These are phyloP conservation scores for Colistium nudipinnis DNA, from an alignment of 2,113 vertebrate genomes.

Conservation along the genomic window DNA sequence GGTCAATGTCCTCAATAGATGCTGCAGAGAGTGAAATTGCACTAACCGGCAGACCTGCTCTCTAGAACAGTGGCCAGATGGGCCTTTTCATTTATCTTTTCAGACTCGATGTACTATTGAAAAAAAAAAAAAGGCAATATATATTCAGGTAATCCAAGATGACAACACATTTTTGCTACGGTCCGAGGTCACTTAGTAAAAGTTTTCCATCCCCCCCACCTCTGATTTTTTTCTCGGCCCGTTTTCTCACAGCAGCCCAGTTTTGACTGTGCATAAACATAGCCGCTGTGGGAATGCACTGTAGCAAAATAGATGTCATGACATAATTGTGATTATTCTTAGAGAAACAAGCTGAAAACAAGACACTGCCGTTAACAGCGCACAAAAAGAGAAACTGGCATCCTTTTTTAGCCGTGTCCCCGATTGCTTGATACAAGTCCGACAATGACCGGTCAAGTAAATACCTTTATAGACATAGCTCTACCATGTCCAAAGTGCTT, in stretches of 20 bases:
- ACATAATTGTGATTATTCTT: not conserved
- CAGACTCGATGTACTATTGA: slow-evolving; percentile 56
- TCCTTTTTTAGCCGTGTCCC: not conserved
- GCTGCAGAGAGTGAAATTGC: slow-evolving; percentile 58
- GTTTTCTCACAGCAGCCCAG: not conserved
- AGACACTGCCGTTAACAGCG: not conserved
- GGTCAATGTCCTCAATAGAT: slow-evolving; percentile 67
- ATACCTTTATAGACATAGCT: too few species aligned
- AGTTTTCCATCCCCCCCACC: not conserved
- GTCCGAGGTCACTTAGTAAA: not conserved
- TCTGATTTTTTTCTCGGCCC: not conserved
- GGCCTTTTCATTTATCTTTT: slow-evolving; percentile 55
- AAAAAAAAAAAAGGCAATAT: slow-evolving; percentile 36
- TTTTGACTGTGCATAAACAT: not conserved
- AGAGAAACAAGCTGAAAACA: not conserved
- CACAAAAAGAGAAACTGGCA: not conserved
- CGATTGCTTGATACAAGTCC: not conserved
- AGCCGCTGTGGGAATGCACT: not conserved
- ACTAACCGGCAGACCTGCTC: slow-evolving; percentile 34
- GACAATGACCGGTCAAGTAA: too few species aligned
- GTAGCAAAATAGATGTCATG: not conserved
- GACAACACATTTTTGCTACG: slow-evolving; percentile 38
- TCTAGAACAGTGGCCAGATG: slow-evolving; percentile 8
- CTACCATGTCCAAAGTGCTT: not conserved
- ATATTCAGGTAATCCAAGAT: slow-evolving; percentile 42